phyloP scores from a whole-genome alignment of 1,140 invertebrate genomes.

The Linepithema humile region DNA sequence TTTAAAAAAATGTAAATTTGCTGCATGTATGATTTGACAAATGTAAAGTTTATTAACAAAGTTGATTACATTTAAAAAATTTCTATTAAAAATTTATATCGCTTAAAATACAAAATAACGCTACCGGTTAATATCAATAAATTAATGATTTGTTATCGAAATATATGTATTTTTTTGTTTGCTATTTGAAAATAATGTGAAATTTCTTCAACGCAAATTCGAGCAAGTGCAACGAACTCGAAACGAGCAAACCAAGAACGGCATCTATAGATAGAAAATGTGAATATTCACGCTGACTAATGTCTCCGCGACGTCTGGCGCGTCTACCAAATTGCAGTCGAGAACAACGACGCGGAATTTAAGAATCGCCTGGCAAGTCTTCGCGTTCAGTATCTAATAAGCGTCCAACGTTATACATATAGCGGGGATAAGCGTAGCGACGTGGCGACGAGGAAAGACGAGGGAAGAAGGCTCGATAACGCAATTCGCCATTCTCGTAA shows the following conservation, averaged over 20 bases:
- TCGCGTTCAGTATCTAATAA: conserved; percentile 54
- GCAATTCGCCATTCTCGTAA: conserved; percentile 47
- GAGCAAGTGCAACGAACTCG: background rate
- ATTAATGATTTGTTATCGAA: background rate
- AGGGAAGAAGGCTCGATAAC: conserved; percentile 50
- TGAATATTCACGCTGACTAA: background rate
- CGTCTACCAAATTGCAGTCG: background rate
- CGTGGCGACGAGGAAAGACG: conserved; percentile 15
- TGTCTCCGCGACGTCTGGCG: background rate
- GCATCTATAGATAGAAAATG: background rate
- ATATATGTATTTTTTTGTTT: no score
- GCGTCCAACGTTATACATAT: conserved; percentile 3
- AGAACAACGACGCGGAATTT: background rate
- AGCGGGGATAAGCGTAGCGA: conserved; percentile 54
- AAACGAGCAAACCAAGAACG: background rate
- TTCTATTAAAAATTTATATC: background rate
- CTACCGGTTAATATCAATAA: background rate
- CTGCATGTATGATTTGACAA: background rate
- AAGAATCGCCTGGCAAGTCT: conserved; percentile 10
- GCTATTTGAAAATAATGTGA: background rate
- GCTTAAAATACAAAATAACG: background rate
- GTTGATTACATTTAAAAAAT: background rate
- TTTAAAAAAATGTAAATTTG: background rate
- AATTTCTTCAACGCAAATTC: background rate
- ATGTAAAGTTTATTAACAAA: background rate